A percentile compares a stretch with the other conserved stretches of the same genome.
Evolutionary conservation across 2,888 invertebrate genomes (phyloP).

Genomic region (Hipparchia semele): DNA sequence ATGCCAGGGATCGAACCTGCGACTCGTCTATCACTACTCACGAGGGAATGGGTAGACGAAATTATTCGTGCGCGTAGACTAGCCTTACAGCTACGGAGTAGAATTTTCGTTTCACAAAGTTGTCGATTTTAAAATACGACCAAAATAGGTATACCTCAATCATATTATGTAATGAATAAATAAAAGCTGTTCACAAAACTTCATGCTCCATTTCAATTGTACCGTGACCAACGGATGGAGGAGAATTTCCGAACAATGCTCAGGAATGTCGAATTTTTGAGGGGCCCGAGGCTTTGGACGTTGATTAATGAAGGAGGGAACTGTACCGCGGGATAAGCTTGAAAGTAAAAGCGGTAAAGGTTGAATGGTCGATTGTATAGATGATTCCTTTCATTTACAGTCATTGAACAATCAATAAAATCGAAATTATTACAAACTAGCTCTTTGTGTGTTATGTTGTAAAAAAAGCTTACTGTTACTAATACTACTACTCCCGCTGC

Average conservation of each 20-base stretch:
- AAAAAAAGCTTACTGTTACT: too few species aligned
- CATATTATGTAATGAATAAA: not conserved
- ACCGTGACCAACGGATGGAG: constrained; percentile 51
- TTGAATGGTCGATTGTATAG: constrained; percentile 8
- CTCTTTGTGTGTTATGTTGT: too few species aligned
- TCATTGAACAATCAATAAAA: not conserved
- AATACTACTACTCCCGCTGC: too few species aligned
- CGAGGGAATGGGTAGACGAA: too few species aligned
- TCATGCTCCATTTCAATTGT: constrained; percentile 34
- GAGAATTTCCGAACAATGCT: constrained; percentile 50
- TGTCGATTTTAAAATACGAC: too few species aligned
- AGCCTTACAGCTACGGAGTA: too few species aligned
- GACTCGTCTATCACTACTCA: too few species aligned
- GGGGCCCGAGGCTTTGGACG: constrained; percentile 32
- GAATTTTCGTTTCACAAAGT: too few species aligned
- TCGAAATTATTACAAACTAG: not conserved
- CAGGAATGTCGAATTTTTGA: constrained; percentile 64
- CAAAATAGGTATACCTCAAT: not conserved
- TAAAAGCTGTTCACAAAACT: constrained; percentile 2
- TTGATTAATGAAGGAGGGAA: constrained; percentile 36
- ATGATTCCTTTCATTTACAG: constrained; percentile 11
- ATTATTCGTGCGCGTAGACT: too few species aligned
- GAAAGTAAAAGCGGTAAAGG: constrained; percentile 22
- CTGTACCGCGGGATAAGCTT: constrained; percentile 34
- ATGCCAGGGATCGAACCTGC: too few species aligned